These are phyloP conservation scores for Zaprionus bogoriensis DNA, from an alignment of 2,888 invertebrate genomes.

Conservation along the genomic window DNA sequence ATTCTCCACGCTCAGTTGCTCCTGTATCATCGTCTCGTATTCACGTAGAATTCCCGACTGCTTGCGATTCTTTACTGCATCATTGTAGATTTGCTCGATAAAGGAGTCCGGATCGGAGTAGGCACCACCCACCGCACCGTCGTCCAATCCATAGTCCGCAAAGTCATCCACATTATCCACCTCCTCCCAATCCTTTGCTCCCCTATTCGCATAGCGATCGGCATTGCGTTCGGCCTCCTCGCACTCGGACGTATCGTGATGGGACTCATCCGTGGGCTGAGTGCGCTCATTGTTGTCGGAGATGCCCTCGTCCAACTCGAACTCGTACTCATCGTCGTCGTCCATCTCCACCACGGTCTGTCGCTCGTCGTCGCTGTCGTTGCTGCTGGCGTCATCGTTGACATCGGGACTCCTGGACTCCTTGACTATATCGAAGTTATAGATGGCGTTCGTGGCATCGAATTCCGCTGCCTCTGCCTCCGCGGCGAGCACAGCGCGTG, in stretches of 20 bases:
- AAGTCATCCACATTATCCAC: slow-evolving; percentile 54
- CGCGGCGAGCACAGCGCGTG: slow-evolving; percentile 62
- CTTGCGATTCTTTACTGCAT: slow-evolving; percentile 80
- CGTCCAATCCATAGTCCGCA: slow-evolving; percentile 49
- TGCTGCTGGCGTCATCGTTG: slow-evolving; percentile 67
- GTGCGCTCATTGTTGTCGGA: slow-evolving; percentile 80
- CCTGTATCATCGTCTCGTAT: slow-evolving; percentile 79
- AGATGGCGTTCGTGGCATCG: slow-evolving; percentile 64
- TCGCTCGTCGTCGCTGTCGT: slow-evolving; percentile 81
- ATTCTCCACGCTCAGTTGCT: slow-evolving; percentile 54
- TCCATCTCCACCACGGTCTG: slow-evolving; percentile 82
- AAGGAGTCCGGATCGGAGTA: slow-evolving; percentile 79
- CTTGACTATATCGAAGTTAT: slow-evolving; percentile 50
- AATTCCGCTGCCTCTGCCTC: slow-evolving; percentile 69
- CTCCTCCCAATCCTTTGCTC: slow-evolving; percentile 80
- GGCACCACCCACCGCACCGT: slow-evolving; percentile 78
- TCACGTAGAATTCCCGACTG: slow-evolving; percentile 81
- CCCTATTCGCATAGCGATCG: slow-evolving; percentile 77
- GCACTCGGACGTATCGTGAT: slow-evolving; percentile 81
- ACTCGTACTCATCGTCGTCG: slow-evolving; percentile 71
- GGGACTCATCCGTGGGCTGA: slow-evolving; percentile 81
- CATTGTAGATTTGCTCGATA: slow-evolving; percentile 82
- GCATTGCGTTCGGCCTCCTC: slow-evolving; percentile 81
- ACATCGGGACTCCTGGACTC: no score
- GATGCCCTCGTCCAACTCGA: slow-evolving; percentile 80